Evolutionary conservation across 2,113 vertebrate species (phyloP), one percentile per base, ranked within the genome.

Genomic region (Globicephala melas): DNA sequence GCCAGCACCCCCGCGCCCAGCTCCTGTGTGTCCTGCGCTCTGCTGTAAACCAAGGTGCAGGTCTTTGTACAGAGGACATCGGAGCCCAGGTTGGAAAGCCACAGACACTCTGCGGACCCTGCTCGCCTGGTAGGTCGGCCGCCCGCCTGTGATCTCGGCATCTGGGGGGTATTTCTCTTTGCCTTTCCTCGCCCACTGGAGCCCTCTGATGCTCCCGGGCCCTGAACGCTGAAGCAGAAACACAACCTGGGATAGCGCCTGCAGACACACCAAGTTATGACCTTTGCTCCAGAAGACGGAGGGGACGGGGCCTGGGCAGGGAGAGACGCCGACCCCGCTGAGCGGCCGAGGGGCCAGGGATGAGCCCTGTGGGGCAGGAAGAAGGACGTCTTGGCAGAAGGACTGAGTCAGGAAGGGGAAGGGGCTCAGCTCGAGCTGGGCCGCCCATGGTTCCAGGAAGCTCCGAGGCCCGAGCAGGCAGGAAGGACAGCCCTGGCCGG

Each of bases 241-340:
- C 18, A 12, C 79, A 84, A 67, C 15, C 4, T 8, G 17, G 41
- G 23, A 23, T 3, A 2, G 14, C 1, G 5, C 12, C 3, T 0
- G 3, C 0, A 3, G 36, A 55, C 23, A 41, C 1, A 0, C 58
- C 1, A 8, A 25, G 53, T 44, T 68, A 62, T 41, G n/a, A n/a
- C 14, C 4, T 4, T 67, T 14, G n/a, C 18, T 70, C 67, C 36
- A 3, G 28, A 13, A 84, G n/a, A 12, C 12, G 28, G 21, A 76
- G 26, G 60, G 44, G 17, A 36, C 89, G 4, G 9, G 77, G 33
- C 44, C 53, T 8, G 1, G 31, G 21, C 11, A 0, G 28, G 62
- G 36, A 47, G 26, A n/a, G 23, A 8, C 28, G 2, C 18, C 0
- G 2, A 0, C 1, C 36, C 18, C 6, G 6, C 7, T 0, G 0